Conservation (phyloP, 2,797 vertebrate genomes). For the Silurus aristotelis region DNA sequence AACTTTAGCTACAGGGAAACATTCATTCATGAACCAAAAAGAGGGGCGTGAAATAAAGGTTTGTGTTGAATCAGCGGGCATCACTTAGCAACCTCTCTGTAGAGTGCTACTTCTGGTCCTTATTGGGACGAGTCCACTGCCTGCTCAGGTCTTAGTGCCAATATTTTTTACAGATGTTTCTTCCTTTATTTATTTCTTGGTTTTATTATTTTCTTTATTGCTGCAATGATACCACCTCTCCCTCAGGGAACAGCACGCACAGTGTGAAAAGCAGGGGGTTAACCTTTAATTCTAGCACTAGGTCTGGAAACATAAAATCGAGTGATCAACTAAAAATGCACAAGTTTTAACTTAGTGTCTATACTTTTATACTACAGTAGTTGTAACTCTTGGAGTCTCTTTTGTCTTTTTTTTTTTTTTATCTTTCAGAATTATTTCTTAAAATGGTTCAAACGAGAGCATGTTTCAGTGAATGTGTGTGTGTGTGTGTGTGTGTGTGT, state of each 20-base stretch:
- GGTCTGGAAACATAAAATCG: constrained; percentile 95
- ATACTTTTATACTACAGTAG: constrained; percentile 99
- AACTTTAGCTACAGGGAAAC: constrained; percentile 91
- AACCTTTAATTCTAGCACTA: constrained; percentile 96
- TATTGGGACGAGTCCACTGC: constrained; percentile 81
- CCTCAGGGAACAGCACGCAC: constrained; percentile 98
- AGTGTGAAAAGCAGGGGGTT: constrained; percentile 90
- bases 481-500: constrained; percentile 53
- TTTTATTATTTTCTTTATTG: constrained; percentile 76
- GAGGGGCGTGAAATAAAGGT: constrained; percentile 80
- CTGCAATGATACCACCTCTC: constrained; percentile 93
- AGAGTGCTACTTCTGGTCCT: constrained; percentile 84
- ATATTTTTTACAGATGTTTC: constrained; percentile 74
- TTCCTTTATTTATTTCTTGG: constrained; percentile 62
- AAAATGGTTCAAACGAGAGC: constrained; percentile 54
- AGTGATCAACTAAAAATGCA: constrained; percentile 98
- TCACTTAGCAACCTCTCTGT: constrained; percentile 78
- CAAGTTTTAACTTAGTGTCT: constrained; percentile 99
- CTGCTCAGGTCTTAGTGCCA: constrained; percentile 79
- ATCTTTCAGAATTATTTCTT: constrained; percentile 83
- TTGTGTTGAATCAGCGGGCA: constrained; percentile 74
- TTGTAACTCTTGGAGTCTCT: constrained; percentile 99
- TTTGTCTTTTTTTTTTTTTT: constrained; percentile 71
- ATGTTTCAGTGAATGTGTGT: constrained; percentile 66
- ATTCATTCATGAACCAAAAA: constrained; percentile 89